Evolutionary conservation across 2,113 vertebrate species (phyloP).

Genomic region (Megaceryle maxima): DNA sequence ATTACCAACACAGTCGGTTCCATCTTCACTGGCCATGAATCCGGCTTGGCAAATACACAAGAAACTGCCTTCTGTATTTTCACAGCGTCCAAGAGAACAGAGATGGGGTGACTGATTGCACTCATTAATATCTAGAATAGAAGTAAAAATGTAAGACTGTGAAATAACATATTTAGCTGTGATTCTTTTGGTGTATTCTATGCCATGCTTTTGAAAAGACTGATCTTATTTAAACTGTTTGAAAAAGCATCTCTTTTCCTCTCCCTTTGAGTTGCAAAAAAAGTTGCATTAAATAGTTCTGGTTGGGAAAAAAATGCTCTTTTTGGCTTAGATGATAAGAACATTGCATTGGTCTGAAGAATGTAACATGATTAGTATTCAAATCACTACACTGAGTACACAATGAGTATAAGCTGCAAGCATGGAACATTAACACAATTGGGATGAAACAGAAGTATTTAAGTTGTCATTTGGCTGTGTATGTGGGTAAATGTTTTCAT

Average conservation of each 20-base stretch:
- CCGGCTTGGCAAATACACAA: conserved; percentile 85
- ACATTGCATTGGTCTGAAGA: background rate
- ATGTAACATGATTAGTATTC: background rate
- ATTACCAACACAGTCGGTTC: conserved; percentile 85
- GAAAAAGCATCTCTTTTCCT: background rate
- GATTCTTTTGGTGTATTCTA: background rate
- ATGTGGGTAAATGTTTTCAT: background rate
- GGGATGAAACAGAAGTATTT: background rate
- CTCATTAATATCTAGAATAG: conserved; percentile 85
- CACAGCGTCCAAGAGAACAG: conserved; percentile 87
- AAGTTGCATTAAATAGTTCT: background rate
- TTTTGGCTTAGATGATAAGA: background rate
- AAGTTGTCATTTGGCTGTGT: background rate
- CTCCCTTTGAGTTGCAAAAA: background rate
- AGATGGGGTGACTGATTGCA: conserved; percentile 77
- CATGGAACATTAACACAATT: background rate
- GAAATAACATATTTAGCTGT: background rate
- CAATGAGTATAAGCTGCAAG: background rate
- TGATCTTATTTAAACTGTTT: background rate
- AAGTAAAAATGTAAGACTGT: background rate
- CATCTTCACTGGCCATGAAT: conserved; percentile 81
- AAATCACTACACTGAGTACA: background rate
- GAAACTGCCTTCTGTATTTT: conserved; percentile 90
- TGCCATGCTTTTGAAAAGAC: background rate
- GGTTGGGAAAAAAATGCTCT: background rate